Base-by-base conservation (phyloP, 1,140 invertebrate species). In the Pseudomyrmex pallidus region DNA sequence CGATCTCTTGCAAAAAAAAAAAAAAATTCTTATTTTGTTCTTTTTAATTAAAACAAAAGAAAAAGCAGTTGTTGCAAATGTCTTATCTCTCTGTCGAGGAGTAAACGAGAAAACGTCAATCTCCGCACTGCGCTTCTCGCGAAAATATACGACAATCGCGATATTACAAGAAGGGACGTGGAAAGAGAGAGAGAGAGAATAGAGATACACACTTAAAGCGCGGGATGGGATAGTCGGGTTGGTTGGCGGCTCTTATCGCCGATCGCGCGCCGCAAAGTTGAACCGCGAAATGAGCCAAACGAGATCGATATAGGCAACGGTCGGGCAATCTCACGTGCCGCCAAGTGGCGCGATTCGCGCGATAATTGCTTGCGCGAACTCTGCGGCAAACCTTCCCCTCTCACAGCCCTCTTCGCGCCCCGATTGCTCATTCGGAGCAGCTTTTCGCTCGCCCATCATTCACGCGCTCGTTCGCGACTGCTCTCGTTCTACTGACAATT, bases 321-420 rank as follows among this genome's bases (percentile, higher is more conserved):
- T 64, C 82, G 54, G 70, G 82, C 74, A 87, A 87, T 87, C 87
- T 87, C 2, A 88, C 83, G 82, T 76, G 67, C 83, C 61, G 76
- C 74, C 87, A 88, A 88, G 87, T 88, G 78, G 88, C 83, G 78
- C 83, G 82, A 85, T 89, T 91, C 86, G 88, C 83, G 83, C 82
- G 86, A 91, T 92, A 92, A 92, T 92, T 90, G 87, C 90, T 86
- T 82, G 86, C 85, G 89, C 85, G 89, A 92, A 90, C 89, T 90
- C n/a, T n/a, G n/a, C n/a, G 83, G 86, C 88, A 57, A 87, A 76
- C 82, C 52, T 56, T 3, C 15, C 15, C 4, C 13, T 50, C 44
- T 9, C 9, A 10, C 50, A 9, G 1, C 12, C 50, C 35, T 5
- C 15, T 13, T 70, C 48, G 9, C 20, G 20, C 10, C n/a, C 52